Evolutionary conservation across 2,888 invertebrate genomes (phyloP).

Genomic region (Diaprepes abbreviatus): DNA sequence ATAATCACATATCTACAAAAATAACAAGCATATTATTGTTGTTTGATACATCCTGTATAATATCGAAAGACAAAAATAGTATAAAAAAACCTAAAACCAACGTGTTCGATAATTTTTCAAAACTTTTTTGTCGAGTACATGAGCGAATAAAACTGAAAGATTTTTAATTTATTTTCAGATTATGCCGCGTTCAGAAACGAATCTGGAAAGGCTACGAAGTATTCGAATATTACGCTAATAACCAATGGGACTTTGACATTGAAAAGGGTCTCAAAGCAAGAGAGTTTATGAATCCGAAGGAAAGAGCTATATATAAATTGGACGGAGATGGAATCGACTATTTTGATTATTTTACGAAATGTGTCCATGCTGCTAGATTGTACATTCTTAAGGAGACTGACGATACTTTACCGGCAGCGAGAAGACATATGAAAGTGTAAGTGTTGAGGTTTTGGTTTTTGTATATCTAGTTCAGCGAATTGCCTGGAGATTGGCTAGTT

Average conservation of each 20-base stretch:
- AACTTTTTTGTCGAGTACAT: too few species aligned
- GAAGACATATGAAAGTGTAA: conserved; percentile 85
- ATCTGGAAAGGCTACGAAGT: conserved; percentile 90
- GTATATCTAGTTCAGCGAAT: too few species aligned
- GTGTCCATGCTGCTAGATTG: conserved; percentile 83
- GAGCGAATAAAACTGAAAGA: too few species aligned
- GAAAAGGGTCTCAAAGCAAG: conserved; percentile 74
- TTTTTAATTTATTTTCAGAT: too few species aligned
- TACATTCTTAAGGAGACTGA: conserved; percentile 88
- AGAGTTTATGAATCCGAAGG: conserved; percentile 74
- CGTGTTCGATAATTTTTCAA: too few species aligned
- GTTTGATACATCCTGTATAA: too few species aligned
- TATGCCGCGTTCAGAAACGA: conserved; percentile 85
- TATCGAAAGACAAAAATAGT: too few species aligned
- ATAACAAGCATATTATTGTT: too few species aligned
- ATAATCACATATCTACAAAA: too few species aligned
- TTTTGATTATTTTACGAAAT: conserved; percentile 85
- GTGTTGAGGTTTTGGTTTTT: conserved; percentile 59
- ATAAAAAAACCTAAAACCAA: too few species aligned
- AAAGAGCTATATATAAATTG: conserved; percentile 77
- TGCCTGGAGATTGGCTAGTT: too few species aligned
- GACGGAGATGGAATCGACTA: conserved; percentile 83
- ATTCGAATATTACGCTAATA: conserved; percentile 92
- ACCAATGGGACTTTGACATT: conserved; percentile 91
- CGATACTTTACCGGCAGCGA: conserved; percentile 84